Conservation (phyloP, 1,140 invertebrate species). For the Antheraea pernyi region DNA sequence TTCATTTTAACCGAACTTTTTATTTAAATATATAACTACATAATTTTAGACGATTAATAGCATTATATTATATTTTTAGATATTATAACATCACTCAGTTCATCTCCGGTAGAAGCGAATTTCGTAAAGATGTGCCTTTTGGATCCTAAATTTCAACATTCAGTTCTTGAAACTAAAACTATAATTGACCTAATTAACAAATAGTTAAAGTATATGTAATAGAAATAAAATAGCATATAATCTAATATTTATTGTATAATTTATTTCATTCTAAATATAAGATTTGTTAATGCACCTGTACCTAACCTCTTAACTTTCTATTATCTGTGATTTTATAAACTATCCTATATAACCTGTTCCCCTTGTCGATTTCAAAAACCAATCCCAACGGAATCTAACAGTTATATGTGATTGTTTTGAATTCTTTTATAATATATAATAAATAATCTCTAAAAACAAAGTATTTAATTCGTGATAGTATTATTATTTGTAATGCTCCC, state of each 20-base stretch:
- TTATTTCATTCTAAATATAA: not conserved
- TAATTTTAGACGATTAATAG: no score
- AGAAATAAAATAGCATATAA: no score
- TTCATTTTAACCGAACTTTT: no score
- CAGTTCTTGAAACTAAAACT: conserved; percentile 55
- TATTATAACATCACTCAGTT: not conserved
- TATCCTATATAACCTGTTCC: not conserved
- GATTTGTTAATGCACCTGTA: not conserved
- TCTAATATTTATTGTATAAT: no score
- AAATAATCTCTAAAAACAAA: no score
- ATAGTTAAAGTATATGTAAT: conserved; percentile 1
- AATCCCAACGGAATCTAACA: not conserved
- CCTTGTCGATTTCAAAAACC: not conserved
- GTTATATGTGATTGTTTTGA: not conserved
- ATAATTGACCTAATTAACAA: conserved; percentile 37
- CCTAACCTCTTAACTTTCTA: not conserved
- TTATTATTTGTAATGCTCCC: conserved; percentile 30
- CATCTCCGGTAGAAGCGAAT: conserved; percentile 40
- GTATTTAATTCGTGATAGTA: not conserved
- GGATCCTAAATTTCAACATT: conserved; percentile 61
- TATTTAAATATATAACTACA: no score
- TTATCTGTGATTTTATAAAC: not conserved
- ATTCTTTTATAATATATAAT: conserved; percentile 1
- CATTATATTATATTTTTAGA: conserved; percentile 2
- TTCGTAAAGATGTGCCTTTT: conserved; percentile 67